Evolutionary conservation across 1,140 invertebrate genomes (phyloP).

Genomic region (Arctopsyche grandis): DNA sequence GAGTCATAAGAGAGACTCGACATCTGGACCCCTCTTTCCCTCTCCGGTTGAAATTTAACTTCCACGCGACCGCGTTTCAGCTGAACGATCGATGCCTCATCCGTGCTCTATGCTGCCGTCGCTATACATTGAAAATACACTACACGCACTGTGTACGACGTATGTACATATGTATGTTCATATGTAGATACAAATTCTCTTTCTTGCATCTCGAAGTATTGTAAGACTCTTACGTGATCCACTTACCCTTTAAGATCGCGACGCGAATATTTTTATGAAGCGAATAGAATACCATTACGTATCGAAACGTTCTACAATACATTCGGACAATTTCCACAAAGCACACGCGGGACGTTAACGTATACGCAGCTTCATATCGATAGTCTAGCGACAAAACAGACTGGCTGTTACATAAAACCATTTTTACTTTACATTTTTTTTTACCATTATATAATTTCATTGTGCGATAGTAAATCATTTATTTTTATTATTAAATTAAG

Average conservation of each 20-base stretch:
- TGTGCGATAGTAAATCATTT: no score
- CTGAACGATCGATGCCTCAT: conserved; percentile 3
- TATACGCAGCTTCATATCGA: no score
- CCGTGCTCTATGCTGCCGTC: neutral
- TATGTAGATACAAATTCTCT: neutral
- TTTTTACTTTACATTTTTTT: no score
- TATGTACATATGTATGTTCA: neutral
- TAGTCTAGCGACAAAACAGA: no score
- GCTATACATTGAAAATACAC: no score
- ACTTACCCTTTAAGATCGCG: neutral
- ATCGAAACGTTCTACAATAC: neutral
- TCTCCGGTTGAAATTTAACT: neutral
- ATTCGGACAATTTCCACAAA: neutral
- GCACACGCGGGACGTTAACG: no score
- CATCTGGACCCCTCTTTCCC: neutral
- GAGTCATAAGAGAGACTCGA: neutral
- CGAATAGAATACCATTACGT: neutral
- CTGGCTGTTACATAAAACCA: no score
- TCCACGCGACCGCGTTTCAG: neutral
- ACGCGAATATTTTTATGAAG: neutral
- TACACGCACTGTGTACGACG: neutral
- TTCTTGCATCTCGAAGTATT: neutral
- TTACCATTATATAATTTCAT: no score
- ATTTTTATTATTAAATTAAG: no score
- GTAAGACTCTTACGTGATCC: neutral